Evolutionary conservation across 2,888 invertebrate genomes (phyloP), one percentile per base, ranked within the genome.

Genomic region (Acrobasis repandana): DNA sequence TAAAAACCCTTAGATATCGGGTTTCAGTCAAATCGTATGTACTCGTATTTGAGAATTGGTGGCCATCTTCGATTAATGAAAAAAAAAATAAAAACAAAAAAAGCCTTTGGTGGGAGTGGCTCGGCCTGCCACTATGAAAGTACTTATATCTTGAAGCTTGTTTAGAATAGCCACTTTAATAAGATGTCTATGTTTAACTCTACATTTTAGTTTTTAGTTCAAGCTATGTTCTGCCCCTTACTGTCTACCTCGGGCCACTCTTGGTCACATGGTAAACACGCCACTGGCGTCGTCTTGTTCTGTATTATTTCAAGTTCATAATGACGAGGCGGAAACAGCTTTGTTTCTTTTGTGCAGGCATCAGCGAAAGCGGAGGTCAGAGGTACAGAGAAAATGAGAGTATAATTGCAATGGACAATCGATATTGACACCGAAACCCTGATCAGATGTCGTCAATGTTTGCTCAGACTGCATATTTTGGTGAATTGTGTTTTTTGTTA

Each of bases 311-410:
- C 78, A 83, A 83, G 83, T 80, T 82, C 73, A 75, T 66, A 72
- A 76, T 89, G 90, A 87, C 78, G 70, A 66, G 60, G 81, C 86
- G 79, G 75, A 82, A 77, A 64, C 74, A 68, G 69, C 65, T 75
- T 82, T 82, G 79, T 85, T 72, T 74, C 68, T 69, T 72, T 76
- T 65, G 60, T 67, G 60, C 58, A 68, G 63, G 68, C 62, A 67
- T 58, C 75, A 82, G 88, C 73, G 90, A 89, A 89, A 89, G 89
- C 80, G 58, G 69, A 77, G 85, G 88, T 85, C 76, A 76, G 68
- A 80, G 82, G 85, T 83, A 74, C 50, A 64, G 65, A 65, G 68
- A 71, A 70, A 70, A 64, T 67, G 65, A 71, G 67, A 71, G 72
- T 72, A 71, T 59, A 50, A 49, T 36, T 49, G 49, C 49, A 49